Conservation (phyloP, 2,888 invertebrate species). For the Hylaea fasciaria region DNA sequence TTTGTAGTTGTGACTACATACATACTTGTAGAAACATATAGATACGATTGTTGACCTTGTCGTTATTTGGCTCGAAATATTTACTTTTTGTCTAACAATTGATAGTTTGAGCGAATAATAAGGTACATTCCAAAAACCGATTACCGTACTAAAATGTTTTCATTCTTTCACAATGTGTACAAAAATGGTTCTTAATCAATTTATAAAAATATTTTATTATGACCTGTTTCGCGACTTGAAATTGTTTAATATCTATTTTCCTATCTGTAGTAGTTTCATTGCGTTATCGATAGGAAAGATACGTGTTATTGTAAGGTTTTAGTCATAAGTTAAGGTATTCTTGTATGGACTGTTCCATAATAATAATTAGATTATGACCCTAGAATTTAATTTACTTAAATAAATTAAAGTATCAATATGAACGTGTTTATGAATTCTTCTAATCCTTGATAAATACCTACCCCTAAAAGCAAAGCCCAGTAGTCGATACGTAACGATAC, state of each 20-base stretch:
- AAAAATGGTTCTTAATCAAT: slow-evolving; percentile 8
- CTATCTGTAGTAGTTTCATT: slow-evolving; percentile 37
- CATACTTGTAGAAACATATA: too few species aligned
- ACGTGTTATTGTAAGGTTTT: slow-evolving; percentile 52
- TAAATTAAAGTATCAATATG: slow-evolving; percentile 59
- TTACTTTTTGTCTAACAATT: neutral
- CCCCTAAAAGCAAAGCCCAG: neutral
- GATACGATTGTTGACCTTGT: neutral
- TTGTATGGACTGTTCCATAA: slow-evolving; percentile 61
- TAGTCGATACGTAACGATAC: too few species aligned
- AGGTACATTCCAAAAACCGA: slow-evolving; percentile 36
- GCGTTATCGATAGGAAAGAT: slow-evolving; percentile 46
- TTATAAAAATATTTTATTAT: slow-evolving; percentile 3
- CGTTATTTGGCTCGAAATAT: neutral
- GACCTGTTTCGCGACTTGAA: slow-evolving; percentile 10
- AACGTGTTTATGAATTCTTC: neutral
- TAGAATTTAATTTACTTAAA: slow-evolving; percentile 62
- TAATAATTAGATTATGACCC: slow-evolving; percentile 54
- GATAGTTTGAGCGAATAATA: slow-evolving; percentile 7
- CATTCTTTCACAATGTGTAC: slow-evolving; percentile 3
- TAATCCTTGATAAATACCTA: neutral
- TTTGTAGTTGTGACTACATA: neutral
- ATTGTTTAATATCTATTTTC: slow-evolving; percentile 45
- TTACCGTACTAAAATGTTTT: neutral
- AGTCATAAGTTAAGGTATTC: slow-evolving; percentile 62